Evolutionary conservation across 2,113 vertebrate species (phyloP).

Genomic region (Pandion haliaetus): DNA sequence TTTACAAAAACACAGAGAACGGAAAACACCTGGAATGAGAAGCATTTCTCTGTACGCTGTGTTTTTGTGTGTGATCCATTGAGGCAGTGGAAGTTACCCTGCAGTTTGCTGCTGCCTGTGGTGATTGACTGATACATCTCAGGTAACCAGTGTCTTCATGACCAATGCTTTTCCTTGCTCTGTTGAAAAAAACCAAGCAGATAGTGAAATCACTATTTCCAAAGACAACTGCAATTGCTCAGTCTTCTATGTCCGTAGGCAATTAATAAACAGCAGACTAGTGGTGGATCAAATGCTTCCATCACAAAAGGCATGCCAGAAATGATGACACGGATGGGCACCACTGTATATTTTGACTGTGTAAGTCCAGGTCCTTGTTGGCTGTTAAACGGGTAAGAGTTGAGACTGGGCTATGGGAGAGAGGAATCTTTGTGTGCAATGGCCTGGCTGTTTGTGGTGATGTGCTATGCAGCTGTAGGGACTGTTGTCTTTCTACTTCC

Average conservation of each 20-base stretch:
- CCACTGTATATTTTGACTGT: not conserved
- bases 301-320: not conserved
- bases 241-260: not conserved
- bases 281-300: not conserved
- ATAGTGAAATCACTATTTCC: not conserved
- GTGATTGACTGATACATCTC: not conserved
- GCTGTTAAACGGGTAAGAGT: not conserved
- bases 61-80: not conserved
- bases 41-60: not conserved
- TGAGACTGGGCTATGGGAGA: not conserved
- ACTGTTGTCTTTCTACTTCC: not conserved
- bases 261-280: not conserved
- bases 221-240: not conserved
- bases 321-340: rapidly evolving
- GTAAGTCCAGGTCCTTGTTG: not conserved
- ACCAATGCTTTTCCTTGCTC: not conserved
- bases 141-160: not conserved
- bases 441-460: not conserved
- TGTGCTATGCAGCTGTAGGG: not conserved
- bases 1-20: not conserved
- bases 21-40: not conserved
- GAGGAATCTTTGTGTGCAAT: not conserved
- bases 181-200: not conserved
- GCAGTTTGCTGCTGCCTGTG: not conserved
- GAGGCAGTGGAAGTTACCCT: not conserved